phyloP scores from a whole-genome alignment of 2,797 vertebrate species.

The Chelonia mydas region DNA sequence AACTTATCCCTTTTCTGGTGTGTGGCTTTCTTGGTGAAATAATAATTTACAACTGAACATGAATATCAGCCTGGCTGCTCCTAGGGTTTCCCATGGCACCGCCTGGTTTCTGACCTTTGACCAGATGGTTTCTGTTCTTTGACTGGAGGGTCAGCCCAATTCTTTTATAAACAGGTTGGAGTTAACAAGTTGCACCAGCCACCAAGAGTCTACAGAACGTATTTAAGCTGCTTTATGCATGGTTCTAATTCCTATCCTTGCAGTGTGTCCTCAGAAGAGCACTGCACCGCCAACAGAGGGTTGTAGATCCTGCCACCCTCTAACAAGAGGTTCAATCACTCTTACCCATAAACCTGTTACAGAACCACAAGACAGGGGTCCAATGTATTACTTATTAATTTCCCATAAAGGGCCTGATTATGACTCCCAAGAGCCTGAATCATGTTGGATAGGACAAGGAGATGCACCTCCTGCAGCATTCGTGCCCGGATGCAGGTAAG shows the following conservation, averaged over 20 bases:
- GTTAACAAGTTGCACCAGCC: not conserved
- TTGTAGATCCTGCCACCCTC: not conserved
- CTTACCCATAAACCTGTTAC: not conserved
- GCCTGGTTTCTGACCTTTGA: not conserved
- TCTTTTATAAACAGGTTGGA: not conserved
- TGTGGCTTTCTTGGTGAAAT: not conserved
- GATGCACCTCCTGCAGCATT: not conserved
- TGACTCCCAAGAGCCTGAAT: not conserved
- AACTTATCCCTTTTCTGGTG: not conserved
- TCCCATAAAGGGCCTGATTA: not conserved
- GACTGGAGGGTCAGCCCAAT: not conserved
- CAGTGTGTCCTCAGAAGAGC: not conserved
- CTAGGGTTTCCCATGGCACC: not conserved
- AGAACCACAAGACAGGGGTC: not conserved
- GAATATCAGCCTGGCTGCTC: not conserved
- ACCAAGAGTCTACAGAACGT: not conserved
- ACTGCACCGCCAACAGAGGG: rapidly evolving
- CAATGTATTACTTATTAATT: not conserved
- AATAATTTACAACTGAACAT: not conserved
- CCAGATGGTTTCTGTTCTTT: not conserved
- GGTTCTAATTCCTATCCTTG: not conserved
- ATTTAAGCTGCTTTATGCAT: not conserved
- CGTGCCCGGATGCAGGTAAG: too few relatives aligned
- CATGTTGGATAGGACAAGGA: not conserved
- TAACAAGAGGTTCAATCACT: not conserved